phyloP scores from a whole-genome alignment of 2,113 vertebrate genomes.

The Peucedramus taeniatus region DNA sequence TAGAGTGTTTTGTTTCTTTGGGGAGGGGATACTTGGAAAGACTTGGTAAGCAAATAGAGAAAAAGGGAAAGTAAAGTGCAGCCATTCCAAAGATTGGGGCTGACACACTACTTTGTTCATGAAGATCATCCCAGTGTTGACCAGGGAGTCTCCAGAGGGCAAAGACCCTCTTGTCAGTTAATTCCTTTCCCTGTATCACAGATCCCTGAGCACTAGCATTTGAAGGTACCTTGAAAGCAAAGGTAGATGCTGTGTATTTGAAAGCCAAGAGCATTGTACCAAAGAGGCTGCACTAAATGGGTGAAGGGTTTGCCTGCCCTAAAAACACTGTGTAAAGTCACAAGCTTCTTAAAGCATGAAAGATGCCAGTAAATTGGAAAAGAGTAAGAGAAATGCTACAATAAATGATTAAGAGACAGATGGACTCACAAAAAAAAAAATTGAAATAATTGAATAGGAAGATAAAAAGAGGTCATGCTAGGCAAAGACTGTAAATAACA shows the following conservation, averaged over 20 bases:
- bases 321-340: not conserved
- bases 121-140: not conserved
- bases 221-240: not conserved
- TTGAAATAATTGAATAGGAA: not conserved
- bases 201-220: not conserved
- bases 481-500: slow-evolving; percentile 17
- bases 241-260: not conserved
- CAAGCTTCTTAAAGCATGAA: not conserved
- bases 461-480: slow-evolving; percentile 2
- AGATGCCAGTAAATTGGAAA: slow-evolving; percentile 2
- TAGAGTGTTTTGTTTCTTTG: not conserved
- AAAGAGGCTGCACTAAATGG: not conserved
- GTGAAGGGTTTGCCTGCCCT: not conserved
- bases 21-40: not conserved
- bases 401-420: slow-evolving; percentile 29
- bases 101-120: not conserved
- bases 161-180: not conserved
- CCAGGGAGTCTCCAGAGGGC: not conserved
- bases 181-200: not conserved
- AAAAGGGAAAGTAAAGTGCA: not conserved
- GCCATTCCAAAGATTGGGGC: not conserved
- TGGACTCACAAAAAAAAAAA: not conserved
- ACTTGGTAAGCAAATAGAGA: not conserved
- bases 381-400: not conserved
- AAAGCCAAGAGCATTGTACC: not conserved